phyloP scores from a whole-genome alignment of 35 echinoderm and acorn worm species.

The Antedon bifida region DNA sequence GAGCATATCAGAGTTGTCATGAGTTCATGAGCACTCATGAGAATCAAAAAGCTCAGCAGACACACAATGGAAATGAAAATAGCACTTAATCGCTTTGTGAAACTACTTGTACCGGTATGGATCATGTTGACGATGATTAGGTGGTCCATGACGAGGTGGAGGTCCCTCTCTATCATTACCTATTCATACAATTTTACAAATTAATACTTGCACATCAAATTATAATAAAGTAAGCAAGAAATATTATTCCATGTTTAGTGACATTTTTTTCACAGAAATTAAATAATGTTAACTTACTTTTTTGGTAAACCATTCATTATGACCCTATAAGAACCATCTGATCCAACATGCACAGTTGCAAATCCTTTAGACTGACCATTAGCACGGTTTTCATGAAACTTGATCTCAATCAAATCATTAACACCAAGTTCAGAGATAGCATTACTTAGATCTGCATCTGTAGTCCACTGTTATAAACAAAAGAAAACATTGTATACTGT shows the following conservation, averaged over 20 bases:
- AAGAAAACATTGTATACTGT: neutral
- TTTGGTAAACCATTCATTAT: constrained; percentile 64
- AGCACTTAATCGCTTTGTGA: no score
- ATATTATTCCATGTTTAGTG: no score
- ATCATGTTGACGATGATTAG: neutral
- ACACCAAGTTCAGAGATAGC: constrained; percentile 57
- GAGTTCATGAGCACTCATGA: no score
- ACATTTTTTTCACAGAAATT: no score
- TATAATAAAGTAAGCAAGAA: no score
- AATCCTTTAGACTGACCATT: constrained; percentile 96
- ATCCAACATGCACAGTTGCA: constrained; percentile 60
- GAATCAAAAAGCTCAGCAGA: no score
- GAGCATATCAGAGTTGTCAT: no score
- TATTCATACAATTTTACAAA: neutral
- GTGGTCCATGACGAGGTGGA: neutral
- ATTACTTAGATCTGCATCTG: constrained; percentile 68
- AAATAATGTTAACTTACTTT: constrained; percentile 32
- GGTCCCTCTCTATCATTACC: neutral
- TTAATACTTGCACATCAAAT: no score
- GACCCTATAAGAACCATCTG: constrained; percentile 49
- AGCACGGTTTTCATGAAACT: constrained; percentile 92
- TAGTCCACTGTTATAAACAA: constrained; percentile 72
- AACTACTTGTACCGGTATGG: no score
- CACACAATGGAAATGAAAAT: no score
- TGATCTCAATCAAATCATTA: constrained; percentile 73